phyloP scores from a whole-genome alignment of 1,140 invertebrate genomes.

The Arctopsyche grandis region DNA sequence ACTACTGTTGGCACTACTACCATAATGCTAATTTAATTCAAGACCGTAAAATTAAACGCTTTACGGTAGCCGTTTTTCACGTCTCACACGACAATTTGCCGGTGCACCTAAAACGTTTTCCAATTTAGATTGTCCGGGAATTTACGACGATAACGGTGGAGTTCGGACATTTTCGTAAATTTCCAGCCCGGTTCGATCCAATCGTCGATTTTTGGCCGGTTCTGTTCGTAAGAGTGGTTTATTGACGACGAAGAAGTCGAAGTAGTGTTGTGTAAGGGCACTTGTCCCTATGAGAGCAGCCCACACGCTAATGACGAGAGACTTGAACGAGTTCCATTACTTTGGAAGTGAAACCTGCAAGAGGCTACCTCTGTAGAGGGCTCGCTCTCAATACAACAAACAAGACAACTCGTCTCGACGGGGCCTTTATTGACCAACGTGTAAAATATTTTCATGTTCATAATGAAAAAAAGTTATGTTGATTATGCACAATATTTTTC shows the following conservation, averaged over 20 bases:
- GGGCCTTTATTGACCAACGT: not conserved
- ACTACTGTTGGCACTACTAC: not conserved
- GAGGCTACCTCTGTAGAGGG: not conserved
- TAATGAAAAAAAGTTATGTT: no score
- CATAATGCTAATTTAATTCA: slow-evolving; percentile 2
- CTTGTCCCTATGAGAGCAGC: not conserved
- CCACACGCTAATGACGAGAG: slow-evolving; percentile 26
- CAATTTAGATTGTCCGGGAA: not conserved
- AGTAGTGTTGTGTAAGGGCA: not conserved
- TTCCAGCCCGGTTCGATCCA: no score
- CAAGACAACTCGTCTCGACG: not conserved
- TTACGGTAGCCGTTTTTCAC: slow-evolving; percentile 21
- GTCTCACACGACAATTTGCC: not conserved
- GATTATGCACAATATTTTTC: no score
- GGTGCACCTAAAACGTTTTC: not conserved
- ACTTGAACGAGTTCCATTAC: slow-evolving; percentile 14
- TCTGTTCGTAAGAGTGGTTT: not conserved
- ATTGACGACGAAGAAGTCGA: not conserved
- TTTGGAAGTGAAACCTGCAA: not conserved
- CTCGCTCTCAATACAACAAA: slow-evolving; percentile 13
- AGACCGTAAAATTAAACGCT: slow-evolving; percentile 19
- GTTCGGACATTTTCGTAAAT: not conserved
- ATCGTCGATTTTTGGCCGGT: not conserved
- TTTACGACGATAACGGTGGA: not conserved
- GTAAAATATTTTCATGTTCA: not conserved